Evolutionary conservation across 2,113 vertebrate genomes (phyloP), one percentile per base, ranked within the genome.

Genomic region (Micronycteris hirsuta): DNA sequence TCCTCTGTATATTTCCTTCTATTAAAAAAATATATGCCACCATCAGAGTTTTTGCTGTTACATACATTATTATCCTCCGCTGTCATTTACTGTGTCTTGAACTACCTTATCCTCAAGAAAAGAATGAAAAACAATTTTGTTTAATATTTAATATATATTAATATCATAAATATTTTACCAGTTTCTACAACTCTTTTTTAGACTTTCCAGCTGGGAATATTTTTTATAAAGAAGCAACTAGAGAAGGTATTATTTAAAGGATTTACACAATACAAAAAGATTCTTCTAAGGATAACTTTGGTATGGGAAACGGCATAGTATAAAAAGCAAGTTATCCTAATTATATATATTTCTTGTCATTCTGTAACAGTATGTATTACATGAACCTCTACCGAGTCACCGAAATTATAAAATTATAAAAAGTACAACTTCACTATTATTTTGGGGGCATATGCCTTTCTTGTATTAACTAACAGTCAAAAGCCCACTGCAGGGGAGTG

Each of bases 111-210:
- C 5, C 47, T 92, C 82, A 74, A 87, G 28, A 81, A 87, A 26
- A 71, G 36, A 83, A 58, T 77, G 58, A 17, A 63, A 92, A 92
- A 93, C n/a, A 70, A 5, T 28, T n/a, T 33, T 17, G 20, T 86
- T 95, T 93, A 47, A 61, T 86, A 63, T 74, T 89, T 19, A 78
- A 3, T 68, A 26, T 90, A 28, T 65, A 76, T 84, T 71, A 89
- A 65, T 54, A 12, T 14, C 71, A 82, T 58, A 90, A 87, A 89
- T 94, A 85, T 84, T 96, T 94, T 71, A 6, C 38, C 87, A 76
- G 12, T 63, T 84, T 95, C 16, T 88, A 56, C 38, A 97, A 82
- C 28, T 93, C 61, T 78, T 68, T 65, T 82, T 84, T 56, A 86
- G n/a, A 89, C 45, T 83, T 96, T 86, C 68, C 38, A 58, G 68